These are phyloP conservation scores for Drosophila tripunctata DNA, from an alignment of 2,888 invertebrate genomes.

Conservation along the genomic window DNA sequence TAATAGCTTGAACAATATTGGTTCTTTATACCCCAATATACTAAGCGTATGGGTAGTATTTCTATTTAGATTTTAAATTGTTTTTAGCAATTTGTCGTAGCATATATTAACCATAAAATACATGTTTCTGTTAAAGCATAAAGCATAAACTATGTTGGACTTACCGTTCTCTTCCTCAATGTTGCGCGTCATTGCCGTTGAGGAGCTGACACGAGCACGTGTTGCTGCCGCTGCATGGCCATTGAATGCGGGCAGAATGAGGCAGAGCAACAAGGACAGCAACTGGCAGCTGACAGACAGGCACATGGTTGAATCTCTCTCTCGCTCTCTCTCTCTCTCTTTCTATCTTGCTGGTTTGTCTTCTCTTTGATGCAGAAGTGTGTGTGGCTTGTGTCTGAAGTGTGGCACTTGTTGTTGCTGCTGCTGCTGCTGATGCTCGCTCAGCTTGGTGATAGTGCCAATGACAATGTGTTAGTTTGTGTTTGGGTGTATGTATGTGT, in stretches of 20 bases:
- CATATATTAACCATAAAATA: background rate
- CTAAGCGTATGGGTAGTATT: too few species aligned
- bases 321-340: conserved; percentile 4
- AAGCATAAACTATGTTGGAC: conserved; percentile 36
- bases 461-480: conserved; percentile 7
- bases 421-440: conserved; percentile 17
- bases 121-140: background rate
- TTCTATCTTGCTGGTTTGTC: background rate
- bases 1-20: too few species aligned
- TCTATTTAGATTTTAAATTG: too few species aligned
- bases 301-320: conserved; percentile 60
- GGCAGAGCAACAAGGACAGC: conserved; percentile 57
- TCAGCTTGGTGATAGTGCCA: conserved; percentile 28
- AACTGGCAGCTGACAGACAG: conserved; percentile 48
- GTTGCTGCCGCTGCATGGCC: conserved; percentile 72
- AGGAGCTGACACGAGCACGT: conserved; percentile 78
- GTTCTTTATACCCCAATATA: too few species aligned
- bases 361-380: conserved; percentile 5
- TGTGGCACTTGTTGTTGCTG: conserved; percentile 13
- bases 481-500: background rate
- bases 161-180: conserved; percentile 84
- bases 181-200: conserved; percentile 83
- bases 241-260: conserved; percentile 61
- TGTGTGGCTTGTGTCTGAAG: conserved; percentile 26
- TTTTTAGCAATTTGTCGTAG: background rate